Evolutionary conservation across 2,888 invertebrate genomes (phyloP).

Genomic region (Ormyrus thymus): DNA sequence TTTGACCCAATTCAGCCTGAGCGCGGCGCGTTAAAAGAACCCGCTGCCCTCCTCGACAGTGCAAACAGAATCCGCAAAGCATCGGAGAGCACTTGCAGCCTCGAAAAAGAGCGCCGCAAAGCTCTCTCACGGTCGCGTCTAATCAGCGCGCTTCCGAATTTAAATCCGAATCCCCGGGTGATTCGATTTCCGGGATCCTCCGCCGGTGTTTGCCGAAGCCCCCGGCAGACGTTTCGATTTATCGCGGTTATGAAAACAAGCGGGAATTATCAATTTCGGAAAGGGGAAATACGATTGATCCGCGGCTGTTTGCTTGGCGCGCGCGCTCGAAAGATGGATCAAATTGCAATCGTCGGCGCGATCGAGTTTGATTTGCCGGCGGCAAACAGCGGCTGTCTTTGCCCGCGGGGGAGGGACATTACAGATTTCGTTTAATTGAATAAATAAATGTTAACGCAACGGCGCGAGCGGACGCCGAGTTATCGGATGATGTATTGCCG

Average conservation of each 20-base stretch:
- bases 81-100: too few relatives aligned
- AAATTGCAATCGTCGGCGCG: slow-evolving; percentile 23
- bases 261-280: slow-evolving; percentile 51
- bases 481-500: not conserved
- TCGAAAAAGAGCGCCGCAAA: too few relatives aligned
- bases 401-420: not conserved
- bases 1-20: too few relatives aligned
- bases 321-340: slow-evolving; percentile 25
- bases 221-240: slow-evolving; percentile 41
- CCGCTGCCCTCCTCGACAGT: not conserved
- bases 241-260: slow-evolving; percentile 50
- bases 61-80: not conserved
- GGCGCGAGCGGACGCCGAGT: not conserved
- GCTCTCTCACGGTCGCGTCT: not conserved
- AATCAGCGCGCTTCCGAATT: slow-evolving; percentile 25
- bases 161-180: slow-evolving; percentile 61
- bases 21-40: too few relatives aligned
- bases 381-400: slow-evolving; percentile 11
- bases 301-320: slow-evolving; percentile 16
- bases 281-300: slow-evolving; percentile 35
- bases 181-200: slow-evolving; percentile 63
- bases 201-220: not conserved
- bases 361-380: slow-evolving; percentile 37
- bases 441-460: slow-evolving; percentile 32
- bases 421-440: slow-evolving; percentile 39